phyloP scores from a whole-genome alignment of 2,888 invertebrate genomes.

The Invenusta paracnida region DNA sequence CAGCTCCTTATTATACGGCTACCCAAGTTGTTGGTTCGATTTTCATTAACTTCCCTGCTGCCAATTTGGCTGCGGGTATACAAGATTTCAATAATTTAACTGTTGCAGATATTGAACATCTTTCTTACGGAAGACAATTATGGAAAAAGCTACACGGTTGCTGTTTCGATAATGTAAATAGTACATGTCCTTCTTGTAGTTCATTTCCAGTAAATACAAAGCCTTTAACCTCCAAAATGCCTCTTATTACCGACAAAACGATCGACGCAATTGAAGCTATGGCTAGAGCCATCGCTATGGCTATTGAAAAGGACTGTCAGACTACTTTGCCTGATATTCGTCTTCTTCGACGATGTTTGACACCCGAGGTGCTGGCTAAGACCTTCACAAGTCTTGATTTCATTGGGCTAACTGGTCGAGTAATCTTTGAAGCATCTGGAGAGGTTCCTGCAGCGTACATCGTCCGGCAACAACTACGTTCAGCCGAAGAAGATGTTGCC shows the following conservation, averaged over 20 bases:
- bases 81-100: constrained; percentile 26
- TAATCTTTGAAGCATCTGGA: background rate
- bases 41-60: background rate
- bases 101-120: background rate
- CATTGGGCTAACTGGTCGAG: background rate
- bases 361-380: background rate
- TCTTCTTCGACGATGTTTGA: background rate
- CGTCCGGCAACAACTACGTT: background rate
- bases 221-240: background rate
- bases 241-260: background rate
- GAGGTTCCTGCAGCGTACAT: background rate
- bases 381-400: background rate
- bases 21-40: background rate
- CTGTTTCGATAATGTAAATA: background rate
- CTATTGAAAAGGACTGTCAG: background rate
- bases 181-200: background rate
- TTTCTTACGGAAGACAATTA: background rate
- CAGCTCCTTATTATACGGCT: background rate
- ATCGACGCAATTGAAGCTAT: constrained; percentile 1
- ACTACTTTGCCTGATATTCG: background rate
- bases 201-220: background rate
- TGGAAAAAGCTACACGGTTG: background rate
- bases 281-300: background rate
- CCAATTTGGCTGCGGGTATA: background rate
- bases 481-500: background rate